Conservation (phyloP, 2,888 invertebrate genomes). For the Hypselothyrea guttata region DNA sequence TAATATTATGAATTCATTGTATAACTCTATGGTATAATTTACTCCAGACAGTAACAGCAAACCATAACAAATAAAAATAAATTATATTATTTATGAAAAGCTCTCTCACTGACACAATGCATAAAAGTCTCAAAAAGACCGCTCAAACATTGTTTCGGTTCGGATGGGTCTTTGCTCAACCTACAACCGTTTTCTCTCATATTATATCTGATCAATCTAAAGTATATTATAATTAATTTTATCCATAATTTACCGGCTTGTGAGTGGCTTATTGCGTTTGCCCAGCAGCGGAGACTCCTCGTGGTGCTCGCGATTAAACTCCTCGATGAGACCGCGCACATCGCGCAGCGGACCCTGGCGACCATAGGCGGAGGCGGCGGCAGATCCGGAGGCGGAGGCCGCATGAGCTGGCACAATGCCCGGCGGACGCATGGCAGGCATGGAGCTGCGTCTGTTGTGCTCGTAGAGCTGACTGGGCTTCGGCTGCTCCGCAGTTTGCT, state of each 20-base stretch:
- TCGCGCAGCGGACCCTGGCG: slow-evolving; percentile 91
- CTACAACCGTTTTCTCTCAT: no score
- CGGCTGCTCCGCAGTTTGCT: neutral
- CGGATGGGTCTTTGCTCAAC: no score
- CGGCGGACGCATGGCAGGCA: slow-evolving; percentile 44
- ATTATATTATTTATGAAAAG: no score
- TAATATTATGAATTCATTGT: no score
- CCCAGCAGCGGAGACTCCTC: slow-evolving; percentile 88
- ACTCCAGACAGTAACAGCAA: no score
- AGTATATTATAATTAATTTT: neutral
- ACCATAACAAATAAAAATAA: no score
- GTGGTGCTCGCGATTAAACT: slow-evolving; percentile 89
- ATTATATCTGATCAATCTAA: neutral
- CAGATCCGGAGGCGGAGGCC: neutral
- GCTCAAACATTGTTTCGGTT: no score
- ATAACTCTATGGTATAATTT: no score
- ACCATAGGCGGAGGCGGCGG: slow-evolving; percentile 79
- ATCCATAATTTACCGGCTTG: slow-evolving; percentile 17
- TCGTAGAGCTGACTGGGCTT: slow-evolving; percentile 13
- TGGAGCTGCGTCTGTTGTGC: slow-evolving; percentile 27
- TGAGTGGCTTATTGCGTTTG: slow-evolving; percentile 84
- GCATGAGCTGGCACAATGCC: no score
- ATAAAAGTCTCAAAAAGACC: no score
- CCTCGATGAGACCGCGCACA: slow-evolving; percentile 91
- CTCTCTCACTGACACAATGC: no score